Evolutionary conservation across 2,888 invertebrate genomes (phyloP), one percentile per base, ranked within the genome.

Genomic region (Autographa gamma): DNA sequence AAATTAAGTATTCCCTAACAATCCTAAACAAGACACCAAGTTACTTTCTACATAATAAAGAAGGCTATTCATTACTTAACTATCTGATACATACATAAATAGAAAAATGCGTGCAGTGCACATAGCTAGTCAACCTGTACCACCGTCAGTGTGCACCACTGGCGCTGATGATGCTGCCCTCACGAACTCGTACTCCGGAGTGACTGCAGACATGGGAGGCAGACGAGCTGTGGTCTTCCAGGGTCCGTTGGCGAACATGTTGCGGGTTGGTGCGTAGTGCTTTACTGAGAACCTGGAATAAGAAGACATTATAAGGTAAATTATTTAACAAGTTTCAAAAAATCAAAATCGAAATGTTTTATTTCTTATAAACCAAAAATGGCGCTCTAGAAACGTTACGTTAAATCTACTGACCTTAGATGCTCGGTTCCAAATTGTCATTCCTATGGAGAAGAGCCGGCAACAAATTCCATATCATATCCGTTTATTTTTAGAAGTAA

Each of bases 121-220:
- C 79, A 70, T 74, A 83, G 82, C 66, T 66, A 89, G 75, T 89
- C 87, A 92, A 93, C 90, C 91, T 93, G 91, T 93, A 93, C 92
- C 95, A 91, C 93, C 93, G 83, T 92, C 87, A 70, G 88, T 80
- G 67, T 91, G 91, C 58, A 91, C 78, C 18, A 87, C 78, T 0
- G 90, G 85, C 5, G 89, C 86, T 3, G 90, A 76, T 0, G 94
- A 89, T 0, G 93, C 93, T 0, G 94, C 88, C 25, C 91, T 85
- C 18, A 93, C 76, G 85, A 92, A 93, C 76, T 93, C 93, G 78
- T 93, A 93, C 77, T 92, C 92, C 0, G 90, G 85, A 0, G 91
- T 88, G 6, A 76, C 72, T 0, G 90, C 72, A 0, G 89, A 73
- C 61, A 86, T 62, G 1, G 80, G 69, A 0, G 91, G 92, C 41